Conservation (phyloP, 1,140 invertebrate species). For the Pogonognathellus flavescens region DNA sequence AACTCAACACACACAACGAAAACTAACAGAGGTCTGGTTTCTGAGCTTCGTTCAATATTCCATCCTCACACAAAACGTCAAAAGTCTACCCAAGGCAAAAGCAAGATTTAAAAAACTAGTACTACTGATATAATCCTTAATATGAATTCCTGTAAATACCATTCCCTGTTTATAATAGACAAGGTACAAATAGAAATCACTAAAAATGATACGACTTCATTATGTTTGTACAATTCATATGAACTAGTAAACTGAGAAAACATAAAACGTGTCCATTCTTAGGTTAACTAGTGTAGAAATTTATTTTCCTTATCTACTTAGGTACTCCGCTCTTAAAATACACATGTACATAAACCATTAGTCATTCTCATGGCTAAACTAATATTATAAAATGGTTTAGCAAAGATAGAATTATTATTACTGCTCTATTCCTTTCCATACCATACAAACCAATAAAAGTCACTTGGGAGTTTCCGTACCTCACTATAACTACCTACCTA, state of each 20-base stretch:
- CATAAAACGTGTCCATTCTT: neutral
- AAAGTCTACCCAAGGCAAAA: neutral
- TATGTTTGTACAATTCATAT: neutral
- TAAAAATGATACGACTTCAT: neutral
- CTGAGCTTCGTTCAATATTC: constrained; percentile 11
- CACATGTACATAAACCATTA: constrained; percentile 31
- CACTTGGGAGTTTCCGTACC: neutral
- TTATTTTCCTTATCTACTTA: constrained; percentile 40
- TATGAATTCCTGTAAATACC: constrained; percentile 6
- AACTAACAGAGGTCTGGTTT: constrained; percentile 37
- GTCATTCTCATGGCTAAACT: constrained; percentile 21
- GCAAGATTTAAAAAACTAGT: neutral
- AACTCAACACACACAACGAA: constrained; percentile 13
- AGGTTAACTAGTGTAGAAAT: constrained; percentile 28
- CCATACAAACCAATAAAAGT: constrained; percentile 41
- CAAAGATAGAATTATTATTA: neutral
- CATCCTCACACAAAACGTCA: neutral
- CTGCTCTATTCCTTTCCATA: neutral
- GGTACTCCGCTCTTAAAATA: constrained; percentile 14
- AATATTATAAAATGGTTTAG: constrained; percentile 7
- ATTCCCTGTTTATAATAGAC: too few species aligned
- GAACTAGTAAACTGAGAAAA: neutral
- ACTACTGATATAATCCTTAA: neutral
- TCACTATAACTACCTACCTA: too few species aligned
- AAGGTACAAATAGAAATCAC: neutral